These are phyloP conservation scores for Syndactyla subalaris DNA, from an alignment of 2,797 vertebrate species.

Conservation along the genomic window DNA sequence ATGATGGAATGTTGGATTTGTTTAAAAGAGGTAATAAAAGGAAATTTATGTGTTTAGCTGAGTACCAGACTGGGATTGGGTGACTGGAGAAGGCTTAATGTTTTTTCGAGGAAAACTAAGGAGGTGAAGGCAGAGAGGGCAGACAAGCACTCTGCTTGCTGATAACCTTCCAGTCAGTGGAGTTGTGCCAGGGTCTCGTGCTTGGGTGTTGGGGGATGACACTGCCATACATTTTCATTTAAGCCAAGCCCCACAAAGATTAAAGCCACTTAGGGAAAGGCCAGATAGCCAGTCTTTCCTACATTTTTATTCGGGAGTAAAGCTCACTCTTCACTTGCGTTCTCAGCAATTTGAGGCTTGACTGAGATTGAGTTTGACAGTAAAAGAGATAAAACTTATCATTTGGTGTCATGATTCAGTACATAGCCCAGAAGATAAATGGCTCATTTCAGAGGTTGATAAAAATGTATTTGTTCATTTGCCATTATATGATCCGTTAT, in stretches of 20 bases:
- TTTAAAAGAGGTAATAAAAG: slow-evolving; percentile 68
- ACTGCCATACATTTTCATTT: slow-evolving; percentile 28
- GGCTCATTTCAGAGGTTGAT: slow-evolving; percentile 71
- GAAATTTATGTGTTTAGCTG: slow-evolving; percentile 47
- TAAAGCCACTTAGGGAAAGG: slow-evolving; percentile 52
- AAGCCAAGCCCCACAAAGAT: slow-evolving; percentile 43
- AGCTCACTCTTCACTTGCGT: slow-evolving; percentile 52
- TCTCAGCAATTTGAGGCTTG: slow-evolving; percentile 69
- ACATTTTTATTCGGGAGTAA: slow-evolving; percentile 27
- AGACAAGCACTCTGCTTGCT: not conserved
- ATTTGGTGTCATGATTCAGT: slow-evolving; percentile 73
- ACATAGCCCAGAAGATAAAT: slow-evolving; percentile 52
- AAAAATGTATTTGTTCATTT: slow-evolving; percentile 74
- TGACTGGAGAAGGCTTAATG: slow-evolving; percentile 13
- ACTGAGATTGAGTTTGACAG: slow-evolving; percentile 76
- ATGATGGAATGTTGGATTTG: slow-evolving; percentile 56
- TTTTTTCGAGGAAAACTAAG: slow-evolving; percentile 1
- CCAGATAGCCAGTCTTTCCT: not conserved
- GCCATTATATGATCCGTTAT: slow-evolving; percentile 57
- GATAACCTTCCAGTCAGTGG: slow-evolving; percentile 18
- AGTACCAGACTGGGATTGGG: not conserved
- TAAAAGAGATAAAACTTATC: slow-evolving; percentile 75
- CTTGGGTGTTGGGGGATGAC: not conserved
- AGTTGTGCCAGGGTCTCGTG: not conserved
- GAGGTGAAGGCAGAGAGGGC: slow-evolving; percentile 48